Evolutionary conservation across 2,888 invertebrate species (phyloP), one percentile per base, ranked within the genome.

Genomic region (Sinelater perroti): DNA sequence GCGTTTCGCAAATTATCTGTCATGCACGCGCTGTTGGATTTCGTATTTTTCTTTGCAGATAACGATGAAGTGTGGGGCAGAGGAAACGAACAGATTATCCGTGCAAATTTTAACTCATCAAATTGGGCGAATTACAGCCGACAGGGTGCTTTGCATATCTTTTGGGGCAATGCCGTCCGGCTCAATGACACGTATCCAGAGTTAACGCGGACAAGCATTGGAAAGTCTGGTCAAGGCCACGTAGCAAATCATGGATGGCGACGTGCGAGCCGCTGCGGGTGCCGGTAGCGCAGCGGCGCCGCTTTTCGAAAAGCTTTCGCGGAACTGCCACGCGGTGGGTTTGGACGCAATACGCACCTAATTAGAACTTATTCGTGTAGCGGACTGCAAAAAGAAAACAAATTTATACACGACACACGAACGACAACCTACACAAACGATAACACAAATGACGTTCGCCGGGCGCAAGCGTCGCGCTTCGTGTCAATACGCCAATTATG

Each of bases 141-240:
- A n/a, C n/a, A n/a, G n/a, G n/a, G n/a, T n/a, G n/a, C n/a, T n/a
- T n/a, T n/a, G n/a, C n/a, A n/a, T n/a, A n/a, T n/a, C n/a, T n/a
- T n/a, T n/a, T n/a, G n/a, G n/a, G n/a, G n/a, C n/a, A n/a, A n/a
- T n/a, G n/a, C n/a, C n/a, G n/a, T n/a, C n/a, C n/a, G n/a, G n/a
- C n/a, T n/a, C n/a, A n/a, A n/a, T n/a, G n/a, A n/a, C n/a, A n/a
- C n/a, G n/a, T n/a, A n/a, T n/a, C n/a, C n/a, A n/a, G n/a, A n/a
- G n/a, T n/a, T n/a, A n/a, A n/a, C n/a, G n/a, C n/a, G n/a, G n/a
- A n/a, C n/a, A n/a, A n/a, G n/a, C n/a, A n/a, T n/a, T n/a, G n/a
- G n/a, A n/a, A n/a, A n/a, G n/a, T n/a, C n/a, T n/a, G 30, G 57
- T 56, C 65, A 67, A 67, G 65, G 67, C 68, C 68, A 68, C 68